Base-by-base conservation (phyloP, 2,113 vertebrate species). In the Xenus cinereus region DNA sequence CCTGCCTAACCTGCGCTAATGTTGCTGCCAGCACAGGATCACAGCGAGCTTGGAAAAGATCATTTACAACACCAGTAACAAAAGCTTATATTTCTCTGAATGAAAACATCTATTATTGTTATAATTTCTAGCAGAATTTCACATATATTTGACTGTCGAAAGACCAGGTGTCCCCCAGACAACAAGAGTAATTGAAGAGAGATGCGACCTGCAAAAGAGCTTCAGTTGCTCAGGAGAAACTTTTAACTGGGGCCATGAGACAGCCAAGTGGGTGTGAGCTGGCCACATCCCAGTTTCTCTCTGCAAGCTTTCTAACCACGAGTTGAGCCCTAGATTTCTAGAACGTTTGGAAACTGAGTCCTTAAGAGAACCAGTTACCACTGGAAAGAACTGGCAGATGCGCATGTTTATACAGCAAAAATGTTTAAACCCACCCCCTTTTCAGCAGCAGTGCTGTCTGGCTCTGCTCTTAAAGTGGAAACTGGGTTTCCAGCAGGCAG, bases 111-210 rank as follows among this genome's bases (percentile, higher is more conserved):
- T 41, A 9, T 90, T 88, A 18, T 54, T 64, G 32, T 48, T n/a
- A 3, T 7, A 28, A 7, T 50, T 76, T 76, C n/a, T 30, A 64
- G n/a, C 14, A 45, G 17, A 35, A 35, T 60, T 91, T 72, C 45
- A 72, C 14, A 14, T 27, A 5, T 23, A 60, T 78, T 46, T 2
- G 1, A 32, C 19, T 0, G 3, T 26, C 9, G 2, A 3, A 77
- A 91, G 45, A 11, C 37, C 56, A 23, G 12, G 8, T 60, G 14
- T 72, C 15, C 23, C 12, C 18, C 26, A 26, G 35, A 14, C 17
- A 50, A 33, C 22, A 63, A 28, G n/a, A 78, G 30, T 12, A 30
- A 9, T 20, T 35, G 10, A 62, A 54, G 46, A 24, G 17, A 91
- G 22, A 32, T 56, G n/a, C 21, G 37, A 43, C 18, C 22, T 6